These are phyloP conservation scores for Aurelia aurita DNA, from an alignment of 30 jellyfish, hydroid and myxozoan species.

Conservation along the genomic window DNA sequence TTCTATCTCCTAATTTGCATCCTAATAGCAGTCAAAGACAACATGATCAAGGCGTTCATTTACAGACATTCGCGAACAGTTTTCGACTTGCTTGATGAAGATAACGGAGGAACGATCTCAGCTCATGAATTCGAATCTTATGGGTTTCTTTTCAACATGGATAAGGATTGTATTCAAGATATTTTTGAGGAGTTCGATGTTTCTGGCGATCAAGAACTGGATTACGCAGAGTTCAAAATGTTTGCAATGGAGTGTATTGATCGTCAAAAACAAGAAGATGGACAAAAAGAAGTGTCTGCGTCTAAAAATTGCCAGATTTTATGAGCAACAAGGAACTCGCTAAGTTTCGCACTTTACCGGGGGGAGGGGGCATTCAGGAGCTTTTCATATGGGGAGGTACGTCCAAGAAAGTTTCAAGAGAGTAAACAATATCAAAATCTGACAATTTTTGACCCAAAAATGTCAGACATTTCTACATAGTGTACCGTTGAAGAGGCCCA, in stretches of 20 bases:
- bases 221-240: constrained; percentile 91
- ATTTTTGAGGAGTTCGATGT: constrained; percentile 91
- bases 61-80: constrained; percentile 95
- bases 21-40: constrained; percentile 88
- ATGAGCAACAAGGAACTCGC: background rate
- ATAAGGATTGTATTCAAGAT: constrained; percentile 79
- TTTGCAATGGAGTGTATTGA: constrained; percentile 98
- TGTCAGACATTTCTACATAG: too few relatives aligned
- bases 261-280: constrained; percentile 66
- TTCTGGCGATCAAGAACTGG: constrained; percentile 90
- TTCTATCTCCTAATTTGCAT: constrained; percentile 83
- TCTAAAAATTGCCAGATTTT: constrained; percentile 45
- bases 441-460: too few relatives aligned
- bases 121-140: constrained; percentile 89
- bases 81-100: constrained; percentile 88
- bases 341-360: too few relatives aligned
- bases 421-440: too few relatives aligned
- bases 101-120: constrained; percentile 79
- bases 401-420: too few relatives aligned
- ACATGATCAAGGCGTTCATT: constrained; percentile 83
- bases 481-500: too few relatives aligned
- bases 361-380: background rate
- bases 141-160: constrained; percentile 87
- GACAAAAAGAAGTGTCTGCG: background rate
- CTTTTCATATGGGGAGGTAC: too few relatives aligned